Evolutionary conservation across 2,113 vertebrate genomes (phyloP), one percentile per base, ranked within the genome.

Genomic region (Salvelinus namaycush): DNA sequence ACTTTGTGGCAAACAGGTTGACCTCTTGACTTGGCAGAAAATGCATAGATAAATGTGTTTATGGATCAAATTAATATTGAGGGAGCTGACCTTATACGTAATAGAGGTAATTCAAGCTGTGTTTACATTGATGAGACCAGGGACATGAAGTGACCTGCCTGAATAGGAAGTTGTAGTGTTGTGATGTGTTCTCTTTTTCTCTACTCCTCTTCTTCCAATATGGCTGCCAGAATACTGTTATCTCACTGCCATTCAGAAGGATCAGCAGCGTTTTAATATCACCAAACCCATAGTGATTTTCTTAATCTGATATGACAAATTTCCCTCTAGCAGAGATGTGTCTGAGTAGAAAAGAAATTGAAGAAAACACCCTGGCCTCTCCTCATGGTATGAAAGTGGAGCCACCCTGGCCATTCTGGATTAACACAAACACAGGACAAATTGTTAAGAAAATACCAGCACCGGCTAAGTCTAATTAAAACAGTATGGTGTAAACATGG

Each of bases 391-490:
- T 76, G 82, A 86, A 89, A 85, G 79, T 29, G 73, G 79, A 85
- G 79, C 75, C 81, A 82, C 83, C 72, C 76, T 67, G 76, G 76
- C 81, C 80, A 86, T 91, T 85, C 86, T 86, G 73, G 80, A 87
- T 85, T 74, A 83, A 83, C 73, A 77, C 86, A 88, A 89, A 90
- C 87, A 90, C 79, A 76, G 76, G 78, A 77, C 90, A 87, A 84
- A 84, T 91, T 91, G 89, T 90, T 87, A 90, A 91, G 88, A 91
- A 93, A 92, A 93, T 89, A 91, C 83, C 81, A 88, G 74, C 79
- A 27, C 81, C 34, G 85, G 70, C 91, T 92, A 87, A 89, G 79
- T 87, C 89, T 93, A 92, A 93, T 93, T 93, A 92, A 92, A 93
- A 91, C 80, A 83, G 84, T 89, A 91, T 93, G 86, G 75, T 77